Evolutionary conservation across 2,797 vertebrate species (phyloP), one percentile per base, ranked within the genome.

Genomic region (Clarias pachynema): DNA sequence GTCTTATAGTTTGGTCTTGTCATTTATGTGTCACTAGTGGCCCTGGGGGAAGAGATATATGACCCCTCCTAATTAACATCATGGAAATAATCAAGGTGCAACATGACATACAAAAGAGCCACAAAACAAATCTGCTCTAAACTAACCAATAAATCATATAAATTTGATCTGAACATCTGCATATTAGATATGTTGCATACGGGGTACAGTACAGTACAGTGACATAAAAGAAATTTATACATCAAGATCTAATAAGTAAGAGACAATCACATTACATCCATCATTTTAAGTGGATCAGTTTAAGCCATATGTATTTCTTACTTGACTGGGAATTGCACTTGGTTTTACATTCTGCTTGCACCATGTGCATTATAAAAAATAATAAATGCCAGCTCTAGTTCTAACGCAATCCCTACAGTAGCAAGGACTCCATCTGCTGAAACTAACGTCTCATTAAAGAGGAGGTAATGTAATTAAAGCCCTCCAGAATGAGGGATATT

Each of bases 401-500:
- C 59, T 72, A 65, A 86, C 18, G 29, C 70, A 81, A 18, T 77
- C 60, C 49, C 31, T 65, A 59, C 44, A 75, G 79, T 68, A 20
- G 22, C 29, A 56, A 18, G 16, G 44, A 29, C 70, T 74, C 79
- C 70, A 68, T 79, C 65, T 72, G 59, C 74, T 85, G 57, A 79
- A 82, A 73, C n/a, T 79, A 82, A 57, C 66, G 75, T 69, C 56
- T 83, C 56, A 79, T 79, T 83, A 83, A 70, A 60, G 63, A 20
- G 68, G 73, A 83, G 37, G 68, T 83, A 83, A 83, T 77, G 20
- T 44, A 57, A 83, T 86, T 79, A 78, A 86, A 63, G 16, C 24
- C 69, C 20, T 24, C 37, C 34, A 83, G 37, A 70, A 78, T 82
- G 34, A 72, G 24, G 44, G 73, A 75, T 81, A 59, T 60, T 81